Base-by-base conservation (phyloP, 2,888 invertebrate species). In the Polydrusus tereticollis region DNA sequence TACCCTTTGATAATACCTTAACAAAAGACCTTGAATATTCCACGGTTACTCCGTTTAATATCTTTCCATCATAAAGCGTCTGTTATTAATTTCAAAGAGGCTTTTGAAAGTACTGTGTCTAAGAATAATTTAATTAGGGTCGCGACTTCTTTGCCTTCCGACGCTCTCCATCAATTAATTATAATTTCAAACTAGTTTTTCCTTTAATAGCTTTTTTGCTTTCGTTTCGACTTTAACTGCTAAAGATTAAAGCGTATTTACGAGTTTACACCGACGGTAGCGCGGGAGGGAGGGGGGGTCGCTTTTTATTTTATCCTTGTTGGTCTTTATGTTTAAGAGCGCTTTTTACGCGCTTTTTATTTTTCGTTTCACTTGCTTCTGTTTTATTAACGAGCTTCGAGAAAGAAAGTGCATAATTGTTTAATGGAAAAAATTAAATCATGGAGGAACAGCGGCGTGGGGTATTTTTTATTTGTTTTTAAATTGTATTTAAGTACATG, bases 1-100 rank as follows among this genome's bases (percentile, higher is more conserved):
- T 29, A 29, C 16, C 3, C 52, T 55, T 55, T 29, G 52, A 55
- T 26, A 29, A 47, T 16, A 29, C 29, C 29, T 33, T 29, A 18
- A 55, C 52, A 55, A 55, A 29, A 18, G 52, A 29, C 52, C 29
- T 55, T 14, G 52, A 55, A 55, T 55, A 29, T 55, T 29, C 29
- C 16, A 26, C 23, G 16, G 29, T 55, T 52, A 52, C 16, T 16
- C 2, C 29, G 29, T 26, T 29, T 55, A 55, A 55, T 29, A 55
- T 29, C 16, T 55, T 29, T 29, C 16, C 52, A 3, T 16, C 29
- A 55, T 55, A 74, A 77, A 75, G 74, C 69, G 71, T 70, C 74
- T 74, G 70, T 75, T 77, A 76, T 76, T 77, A 77, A 77, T 76
- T 77, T 68, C 67, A 63, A 69, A 69, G 72, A 73, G 74, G 74